Percentiles rank a stretch among this genome's conserved stretches.
These are phyloP conservation scores for Ruditapes philippinarum DNA, from an alignment of 1,140 invertebrate genomes.

Conservation along the genomic window DNA sequence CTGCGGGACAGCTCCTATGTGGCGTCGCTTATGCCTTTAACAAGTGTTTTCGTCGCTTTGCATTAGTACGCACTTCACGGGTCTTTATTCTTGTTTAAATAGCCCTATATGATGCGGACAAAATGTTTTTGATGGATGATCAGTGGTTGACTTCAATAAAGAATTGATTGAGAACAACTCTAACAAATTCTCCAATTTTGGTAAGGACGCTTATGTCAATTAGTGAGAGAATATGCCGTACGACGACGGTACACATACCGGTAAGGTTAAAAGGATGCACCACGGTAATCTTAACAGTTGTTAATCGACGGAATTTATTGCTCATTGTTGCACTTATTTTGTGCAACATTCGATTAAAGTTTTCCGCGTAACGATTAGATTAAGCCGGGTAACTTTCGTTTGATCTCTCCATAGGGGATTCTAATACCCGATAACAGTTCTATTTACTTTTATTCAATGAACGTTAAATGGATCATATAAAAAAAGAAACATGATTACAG, in stretches of 20 bases:
- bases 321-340: too few relatives aligned
- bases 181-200: constrained; percentile 42
- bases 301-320: too few relatives aligned
- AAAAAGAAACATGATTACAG: too few relatives aligned
- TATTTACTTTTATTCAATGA: too few relatives aligned
- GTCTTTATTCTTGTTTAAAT: constrained; percentile 62
- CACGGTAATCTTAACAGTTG: too few relatives aligned
- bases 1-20: constrained; percentile 52
- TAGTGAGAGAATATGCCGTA: constrained; percentile 22
- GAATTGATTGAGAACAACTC: constrained; percentile 40
- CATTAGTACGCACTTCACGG: constrained; percentile 49
- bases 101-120: constrained; percentile 60
- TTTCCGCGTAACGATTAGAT: too few relatives aligned
- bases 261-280: too few relatives aligned
- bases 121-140: constrained; percentile 67
- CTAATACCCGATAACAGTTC: too few relatives aligned
- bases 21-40: constrained; percentile 63
- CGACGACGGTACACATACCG: background rate
- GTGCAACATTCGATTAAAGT: too few relatives aligned
- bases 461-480: too few relatives aligned
- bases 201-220: constrained; percentile 62
- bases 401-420: too few relatives aligned
- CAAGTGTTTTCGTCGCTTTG: constrained; percentile 67
- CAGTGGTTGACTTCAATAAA: constrained; percentile 61
- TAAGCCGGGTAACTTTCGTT: too few relatives aligned